Base-by-base conservation (phyloP, 1,140 invertebrate genomes). In the Eriosoma lanigerum region DNA sequence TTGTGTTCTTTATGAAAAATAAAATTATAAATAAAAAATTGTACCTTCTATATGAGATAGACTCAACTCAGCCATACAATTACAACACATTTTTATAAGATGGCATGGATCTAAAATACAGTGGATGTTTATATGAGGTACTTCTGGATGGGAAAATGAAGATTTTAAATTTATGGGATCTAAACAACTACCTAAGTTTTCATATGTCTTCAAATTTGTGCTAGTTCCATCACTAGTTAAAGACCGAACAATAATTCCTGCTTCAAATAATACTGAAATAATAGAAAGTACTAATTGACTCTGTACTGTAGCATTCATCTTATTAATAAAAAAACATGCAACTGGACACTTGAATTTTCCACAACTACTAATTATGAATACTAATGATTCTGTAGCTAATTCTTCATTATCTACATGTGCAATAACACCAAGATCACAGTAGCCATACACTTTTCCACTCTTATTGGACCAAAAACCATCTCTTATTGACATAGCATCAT, bases 271-370 rank as follows among this genome's bases (percentile, higher is more conserved):
- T n/a, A 29, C 15, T 29, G 26, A 60, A 9, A 60, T 19, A 3
- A 29, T 9, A 60, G 58, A 1, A 32, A 38, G 17, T 64, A 38
- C 29, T n/a, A 38, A 64, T 64, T 64, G 29, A 19, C 60, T 64
- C 17, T 64, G 60, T 64, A 64, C 29, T n/a, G 29, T 38, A 38
- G 29, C 29, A 64, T 64, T 64, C 13, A 64, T 64, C 38, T 64
- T 64, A 64, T 64, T 64, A 8, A 64, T 38, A 32, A 38, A 64
- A 4, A 64, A 64, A 38, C 38, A 64, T 4, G 60, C 60, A 64
- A 64, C 29, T 32, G 60, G 60, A 38, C 29, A 64, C 3, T 64
- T 64, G 2, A 38, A 64, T 64, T 32, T 64, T n/a, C 5, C 13
- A 32, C 17, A 1, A 60, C 60, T 38, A 38, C 26, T 1, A 64